Evolutionary conservation across 30 jellyfish, hydroid and myxozoan genomes (phyloP), one percentile per base, ranked within the genome.

Genomic region (Pelagia noctiluca): DNA sequence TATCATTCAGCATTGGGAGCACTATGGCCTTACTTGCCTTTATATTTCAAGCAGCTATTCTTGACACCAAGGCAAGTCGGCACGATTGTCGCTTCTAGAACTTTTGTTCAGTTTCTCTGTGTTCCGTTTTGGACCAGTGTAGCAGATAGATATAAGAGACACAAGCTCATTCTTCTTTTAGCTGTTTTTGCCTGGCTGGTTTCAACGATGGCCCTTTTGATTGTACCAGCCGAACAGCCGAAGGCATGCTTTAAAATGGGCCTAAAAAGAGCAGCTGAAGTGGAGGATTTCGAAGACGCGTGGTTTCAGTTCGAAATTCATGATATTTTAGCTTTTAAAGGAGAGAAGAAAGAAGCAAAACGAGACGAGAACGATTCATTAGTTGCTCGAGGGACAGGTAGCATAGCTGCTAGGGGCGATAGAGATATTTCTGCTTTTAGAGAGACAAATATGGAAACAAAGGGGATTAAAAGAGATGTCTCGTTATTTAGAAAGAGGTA

Each of bases 51-150:
- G 77, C 98, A 92, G 53, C 46, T 85, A 48, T 92, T 92, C 49
- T 54, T 92, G 47, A 85, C 98, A 19, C 98, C 98, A 22, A 75
- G 98, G 36, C 98, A 92, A 75, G 98, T 80, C 19, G 98, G 98
- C 12, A 79, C 96, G 21, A 92, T 92, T 47, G 98, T 92, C 1
- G 98, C 98, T 11, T 62, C 96, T 30, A 60, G 98, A 71, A 92
- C 96, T 28, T 53, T 92, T 0, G 84, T 76, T 0, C 98, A 92
- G 78, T 92, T 92, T 47, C 38, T 92, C 47, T 92, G 92, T 60
- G 95, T 82, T 49, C 98, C 98, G 54, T 87, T 92, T 86, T 92
- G 98, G 98, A 85, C 95, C 19, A 92, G 90, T 13, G 68, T 92
- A 2, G 98, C 98, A 8, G 98, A 86, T 50, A 92, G 75, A 73